Evolutionary conservation across 1,140 invertebrate genomes (phyloP).

Genomic region (Triops longicaudatus): DNA sequence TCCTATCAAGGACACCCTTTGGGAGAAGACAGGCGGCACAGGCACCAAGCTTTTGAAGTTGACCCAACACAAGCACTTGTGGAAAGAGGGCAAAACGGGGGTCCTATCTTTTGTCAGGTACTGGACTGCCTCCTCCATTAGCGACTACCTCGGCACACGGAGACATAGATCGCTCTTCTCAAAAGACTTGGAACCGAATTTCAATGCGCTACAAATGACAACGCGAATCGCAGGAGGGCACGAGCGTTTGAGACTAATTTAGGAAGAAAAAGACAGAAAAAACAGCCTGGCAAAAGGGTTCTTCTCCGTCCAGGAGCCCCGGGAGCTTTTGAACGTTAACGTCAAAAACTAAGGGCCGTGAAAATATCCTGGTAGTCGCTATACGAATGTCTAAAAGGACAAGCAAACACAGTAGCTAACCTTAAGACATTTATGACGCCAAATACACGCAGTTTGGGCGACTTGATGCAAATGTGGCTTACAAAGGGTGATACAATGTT

Average conservation of each 20-base stretch:
- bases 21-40: background rate
- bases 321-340: too few relatives aligned
- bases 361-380: too few relatives aligned
- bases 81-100: slow-evolving; percentile 9
- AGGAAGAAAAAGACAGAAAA: background rate
- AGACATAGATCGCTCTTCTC: slow-evolving; percentile 1
- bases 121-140: background rate
- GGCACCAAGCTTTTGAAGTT: background rate
- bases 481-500: too few relatives aligned
- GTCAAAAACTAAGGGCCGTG: too few relatives aligned
- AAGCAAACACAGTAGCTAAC: too few relatives aligned
- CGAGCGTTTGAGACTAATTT: background rate
- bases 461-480: too few relatives aligned
- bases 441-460: too few relatives aligned
- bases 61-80: slow-evolving; percentile 14
- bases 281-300: background rate
- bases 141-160: background rate
- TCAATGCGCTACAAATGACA: slow-evolving; percentile 14
- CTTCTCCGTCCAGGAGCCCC: background rate
- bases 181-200: background rate
- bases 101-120: slow-evolving; percentile 2
- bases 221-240: slow-evolving; percentile 9
- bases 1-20: background rate
- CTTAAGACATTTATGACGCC: too few relatives aligned
- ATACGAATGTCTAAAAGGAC: too few relatives aligned